Evolutionary conservation across 2,113 vertebrate genomes (phyloP).

Genomic region (Egretta garzetta): DNA sequence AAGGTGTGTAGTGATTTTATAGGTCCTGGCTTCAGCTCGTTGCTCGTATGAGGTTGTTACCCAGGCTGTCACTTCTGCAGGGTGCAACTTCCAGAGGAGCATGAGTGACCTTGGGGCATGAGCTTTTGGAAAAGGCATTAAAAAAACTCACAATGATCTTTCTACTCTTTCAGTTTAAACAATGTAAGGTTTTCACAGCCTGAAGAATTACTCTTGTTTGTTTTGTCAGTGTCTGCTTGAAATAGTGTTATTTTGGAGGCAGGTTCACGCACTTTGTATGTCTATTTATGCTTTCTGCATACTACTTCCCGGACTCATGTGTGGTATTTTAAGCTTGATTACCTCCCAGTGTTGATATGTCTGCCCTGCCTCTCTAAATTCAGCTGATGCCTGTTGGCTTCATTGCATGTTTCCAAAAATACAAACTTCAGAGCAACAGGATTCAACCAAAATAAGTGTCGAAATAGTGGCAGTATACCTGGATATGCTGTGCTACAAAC

Average conservation of each 20-base stretch:
- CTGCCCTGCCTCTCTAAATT: constrained; percentile 45
- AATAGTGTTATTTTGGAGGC: background rate
- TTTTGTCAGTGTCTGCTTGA: background rate
- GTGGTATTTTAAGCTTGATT: constrained; percentile 74
- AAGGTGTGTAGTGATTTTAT: background rate
- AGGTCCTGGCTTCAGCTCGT: background rate
- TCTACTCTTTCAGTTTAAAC: background rate
- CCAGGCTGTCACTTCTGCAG: background rate
- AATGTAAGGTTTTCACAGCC: background rate
- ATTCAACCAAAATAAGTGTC: constrained; percentile 33
- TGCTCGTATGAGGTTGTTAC: background rate
- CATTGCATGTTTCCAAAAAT: constrained; percentile 68
- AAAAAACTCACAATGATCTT: rapidly evolving
- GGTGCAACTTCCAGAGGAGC: background rate
- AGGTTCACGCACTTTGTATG: background rate
- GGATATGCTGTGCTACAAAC: background rate
- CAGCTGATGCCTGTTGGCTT: constrained; percentile 73
- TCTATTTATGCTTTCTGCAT: constrained; percentile 20
- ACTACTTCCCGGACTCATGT: constrained; percentile 10
- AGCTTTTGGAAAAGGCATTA: background rate
- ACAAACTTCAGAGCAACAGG: constrained; percentile 39
- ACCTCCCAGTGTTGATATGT: constrained; percentile 65
- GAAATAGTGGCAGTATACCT: background rate
- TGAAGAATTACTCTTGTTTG: background rate
- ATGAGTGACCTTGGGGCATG: background rate